Evolutionary conservation across 2,797 vertebrate genomes (phyloP).

Genomic region (Phoxinus dragarum): DNA sequence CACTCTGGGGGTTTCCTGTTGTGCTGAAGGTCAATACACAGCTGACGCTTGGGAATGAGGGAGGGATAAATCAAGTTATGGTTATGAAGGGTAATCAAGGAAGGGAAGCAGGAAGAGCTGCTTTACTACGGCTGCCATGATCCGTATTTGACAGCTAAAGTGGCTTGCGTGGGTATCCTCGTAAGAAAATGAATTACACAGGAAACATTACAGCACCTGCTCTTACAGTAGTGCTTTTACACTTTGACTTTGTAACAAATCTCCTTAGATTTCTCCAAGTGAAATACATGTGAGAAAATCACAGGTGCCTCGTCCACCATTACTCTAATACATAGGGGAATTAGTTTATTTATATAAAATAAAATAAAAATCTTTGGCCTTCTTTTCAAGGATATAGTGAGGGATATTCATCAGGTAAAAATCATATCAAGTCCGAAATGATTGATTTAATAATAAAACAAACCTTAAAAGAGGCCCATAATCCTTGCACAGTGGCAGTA

Average conservation of each 20-base stretch:
- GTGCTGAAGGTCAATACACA: slow-evolving; percentile 43
- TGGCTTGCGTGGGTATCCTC: slow-evolving; percentile 29
- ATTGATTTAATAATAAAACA: slow-evolving; percentile 36
- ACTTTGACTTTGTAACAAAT: slow-evolving; percentile 48
- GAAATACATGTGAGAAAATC: slow-evolving; percentile 35
- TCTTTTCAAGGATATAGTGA: background rate
- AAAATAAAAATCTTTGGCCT: background rate
- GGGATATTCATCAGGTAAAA: background rate
- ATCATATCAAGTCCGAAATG: slow-evolving; percentile 8
- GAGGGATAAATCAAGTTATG: slow-evolving; percentile 56
- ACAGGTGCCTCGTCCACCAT: background rate
- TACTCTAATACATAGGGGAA: background rate
- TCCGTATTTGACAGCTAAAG: slow-evolving; percentile 35
- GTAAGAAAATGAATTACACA: slow-evolving; percentile 30
- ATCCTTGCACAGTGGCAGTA: slow-evolving; percentile 11
- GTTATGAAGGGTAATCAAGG: slow-evolving; percentile 48
- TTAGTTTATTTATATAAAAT: slow-evolving; percentile 7
- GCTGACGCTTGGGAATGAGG: slow-evolving; percentile 58
- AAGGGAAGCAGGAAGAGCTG: slow-evolving; percentile 41
- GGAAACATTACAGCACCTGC: slow-evolving; percentile 43
- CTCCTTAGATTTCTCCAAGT: slow-evolving; percentile 27
- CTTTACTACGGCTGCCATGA: slow-evolving; percentile 15
- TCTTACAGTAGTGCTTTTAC: slow-evolving; percentile 43
- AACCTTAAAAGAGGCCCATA: slow-evolving; percentile 5
- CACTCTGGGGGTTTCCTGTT: slow-evolving; percentile 48